These are phyloP conservation scores for Melanogrammus aeglefinus DNA, from an alignment of 2,797 vertebrate species.

Conservation along the genomic window DNA sequence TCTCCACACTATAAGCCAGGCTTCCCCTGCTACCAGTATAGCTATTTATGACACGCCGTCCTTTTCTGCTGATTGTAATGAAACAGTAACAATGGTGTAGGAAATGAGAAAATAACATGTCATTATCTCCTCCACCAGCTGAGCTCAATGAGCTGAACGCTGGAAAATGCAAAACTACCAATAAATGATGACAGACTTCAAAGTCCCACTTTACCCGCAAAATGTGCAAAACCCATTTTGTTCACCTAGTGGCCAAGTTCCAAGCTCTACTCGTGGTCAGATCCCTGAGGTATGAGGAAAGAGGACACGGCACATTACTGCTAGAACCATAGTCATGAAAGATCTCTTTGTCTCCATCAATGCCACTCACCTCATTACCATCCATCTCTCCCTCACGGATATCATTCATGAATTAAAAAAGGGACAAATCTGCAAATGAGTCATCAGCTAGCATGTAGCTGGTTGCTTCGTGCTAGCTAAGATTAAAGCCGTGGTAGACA, in stretches of 20 bases:
- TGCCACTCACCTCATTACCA: conserved; percentile 56
- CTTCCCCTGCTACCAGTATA: conserved; percentile 52
- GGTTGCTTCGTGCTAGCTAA: conserved; percentile 48
- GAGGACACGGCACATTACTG: conserved; percentile 43
- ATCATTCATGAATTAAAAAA: conserved; percentile 64
- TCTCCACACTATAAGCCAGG: conserved; percentile 5
- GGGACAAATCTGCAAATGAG: conserved; percentile 39
- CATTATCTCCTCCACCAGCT: conserved; percentile 49
- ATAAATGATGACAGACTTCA: conserved; percentile 47
- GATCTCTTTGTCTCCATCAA: conserved; percentile 17
- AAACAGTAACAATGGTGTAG: conserved; percentile 67
- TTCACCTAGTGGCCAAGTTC: conserved; percentile 6
- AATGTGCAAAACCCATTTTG: conserved; percentile 3
- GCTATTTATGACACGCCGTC: conserved; percentile 60
- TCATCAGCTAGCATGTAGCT: conserved; percentile 53
- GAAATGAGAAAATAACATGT: conserved; percentile 47
- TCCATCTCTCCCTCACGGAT: conserved; percentile 41
- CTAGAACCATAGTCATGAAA: conserved; percentile 42
- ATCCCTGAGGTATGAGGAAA: conserved; percentile 39
- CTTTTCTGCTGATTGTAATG: conserved; percentile 70
- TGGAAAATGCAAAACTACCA: conserved; percentile 32
- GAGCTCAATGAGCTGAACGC: not conserved
- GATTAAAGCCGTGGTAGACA: conserved; percentile 42
- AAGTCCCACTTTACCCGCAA: not conserved
- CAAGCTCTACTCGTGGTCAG: conserved; percentile 36